Evolutionary conservation across 2,888 invertebrate species (phyloP).

Genomic region (Bugulina stolonifera): DNA sequence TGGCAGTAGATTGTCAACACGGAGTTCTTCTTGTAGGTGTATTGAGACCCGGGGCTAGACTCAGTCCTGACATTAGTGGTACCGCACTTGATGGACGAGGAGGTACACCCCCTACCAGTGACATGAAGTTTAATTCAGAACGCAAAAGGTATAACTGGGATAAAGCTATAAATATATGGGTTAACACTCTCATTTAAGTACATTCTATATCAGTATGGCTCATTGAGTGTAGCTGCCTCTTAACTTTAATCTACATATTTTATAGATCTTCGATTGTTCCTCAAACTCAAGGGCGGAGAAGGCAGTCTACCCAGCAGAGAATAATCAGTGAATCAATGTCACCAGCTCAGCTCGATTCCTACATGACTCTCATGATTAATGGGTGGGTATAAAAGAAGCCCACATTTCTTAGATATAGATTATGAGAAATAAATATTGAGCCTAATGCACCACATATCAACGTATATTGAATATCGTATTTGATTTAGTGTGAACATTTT

Average conservation of each 20-base stretch:
- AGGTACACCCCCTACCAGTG: not conserved
- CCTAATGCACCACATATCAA: no score
- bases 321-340: slow-evolving; percentile 11
- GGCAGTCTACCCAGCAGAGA: slow-evolving; percentile 13
- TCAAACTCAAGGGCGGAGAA: not conserved
- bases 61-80: slow-evolving; percentile 20
- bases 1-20: no score
- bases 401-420: no score
- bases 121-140: not conserved
- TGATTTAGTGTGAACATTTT: no score
- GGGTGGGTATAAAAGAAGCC: slow-evolving; percentile 1
- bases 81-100: not conserved
- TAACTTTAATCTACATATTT: no score
- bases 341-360: slow-evolving; percentile 11
- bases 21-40: slow-evolving; percentile 15
- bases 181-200: no score
- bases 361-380: slow-evolving; percentile 24
- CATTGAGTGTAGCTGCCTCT: no score
- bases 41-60: slow-evolving; percentile 7
- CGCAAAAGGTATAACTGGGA: not conserved
- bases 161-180: no score
- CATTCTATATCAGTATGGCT: no score
- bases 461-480: no score
- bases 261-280: not conserved
- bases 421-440: no score